Evolutionary conservation across 2,888 invertebrate species (phyloP), one percentile per base, ranked within the genome.

Genomic region (Noctua pronuba): DNA sequence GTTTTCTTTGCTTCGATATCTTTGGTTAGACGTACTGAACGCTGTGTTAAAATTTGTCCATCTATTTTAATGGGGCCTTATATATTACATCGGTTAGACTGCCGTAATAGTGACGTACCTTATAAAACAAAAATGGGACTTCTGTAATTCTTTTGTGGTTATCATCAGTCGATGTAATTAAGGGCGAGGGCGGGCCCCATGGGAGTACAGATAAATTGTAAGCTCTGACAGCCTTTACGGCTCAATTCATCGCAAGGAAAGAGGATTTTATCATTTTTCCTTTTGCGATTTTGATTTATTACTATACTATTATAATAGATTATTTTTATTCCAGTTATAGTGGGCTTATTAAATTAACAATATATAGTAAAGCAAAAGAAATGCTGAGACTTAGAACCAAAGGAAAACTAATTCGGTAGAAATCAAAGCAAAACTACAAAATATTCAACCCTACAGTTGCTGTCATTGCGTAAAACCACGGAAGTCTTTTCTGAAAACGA

Each of bases 161-260:
- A 46, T 67, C 28, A 44, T 70, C 69, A 66, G 74, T 81, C 81
- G 74, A 79, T 77, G 84, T 88, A 88, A 88, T 89, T 88, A 88
- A 83, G 77, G 68, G 67, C 35, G 69, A 65, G 67, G 84, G 84
- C 65, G 64, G 79, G 44, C 67, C 85, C 72, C 31, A 79, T 55
- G 86, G 86, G 84, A 85, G 73, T 72, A 84, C 82, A 85, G 88
- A 89, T 89, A 88, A 88, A 91, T 90, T 89, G 84, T 88, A 84
- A 87, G 82, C 84, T 77, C 78, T 85, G 90, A 91, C 92, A 92
- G 91, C 86, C 89, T 86, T 87, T 83, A 78, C 76, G 83, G 85
- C 75, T 83, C 87, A 88, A 79, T 85, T 79, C 77, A 58, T 76
- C 66, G 67, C n/a, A 44, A 60, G 35, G 24, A 70, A 77, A 73